These are phyloP conservation scores for Propithecus deckenii DNA, from an alignment of 2,797 vertebrate species.

Conservation along the genomic window DNA sequence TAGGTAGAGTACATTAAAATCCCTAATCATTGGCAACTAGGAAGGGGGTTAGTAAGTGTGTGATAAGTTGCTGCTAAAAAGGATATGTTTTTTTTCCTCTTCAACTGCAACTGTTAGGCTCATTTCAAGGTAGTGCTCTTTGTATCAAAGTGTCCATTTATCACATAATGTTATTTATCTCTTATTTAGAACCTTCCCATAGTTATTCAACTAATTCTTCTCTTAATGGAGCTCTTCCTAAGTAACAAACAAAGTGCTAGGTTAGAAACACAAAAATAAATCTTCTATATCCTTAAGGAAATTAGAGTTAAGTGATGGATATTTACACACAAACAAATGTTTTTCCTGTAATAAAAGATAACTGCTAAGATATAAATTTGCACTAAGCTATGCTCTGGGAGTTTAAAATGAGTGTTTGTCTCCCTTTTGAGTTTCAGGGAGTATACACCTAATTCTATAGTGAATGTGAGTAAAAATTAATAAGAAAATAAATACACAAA, in stretches of 20 bases:
- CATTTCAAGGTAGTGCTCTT: neutral
- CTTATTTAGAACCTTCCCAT: neutral
- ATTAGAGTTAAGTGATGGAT: neutral
- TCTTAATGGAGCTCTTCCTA: neutral
- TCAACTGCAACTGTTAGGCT: neutral
- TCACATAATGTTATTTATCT: neutral
- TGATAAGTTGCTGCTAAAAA: neutral
- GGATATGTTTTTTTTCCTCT: neutral
- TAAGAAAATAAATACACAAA: neutral
- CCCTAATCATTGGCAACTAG: neutral
- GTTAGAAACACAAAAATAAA: neutral
- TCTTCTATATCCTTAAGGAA: neutral
- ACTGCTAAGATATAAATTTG: neutral
- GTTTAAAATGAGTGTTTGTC: neutral
- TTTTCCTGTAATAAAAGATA: neutral
- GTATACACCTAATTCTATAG: neutral
- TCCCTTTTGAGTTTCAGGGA: neutral
- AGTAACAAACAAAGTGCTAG: neutral
- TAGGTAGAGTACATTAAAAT: neutral
- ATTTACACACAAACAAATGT: neutral
- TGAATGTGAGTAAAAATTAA: neutral
- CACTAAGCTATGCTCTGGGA: neutral
- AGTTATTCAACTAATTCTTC: neutral
- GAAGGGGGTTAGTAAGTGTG: fast-evolving
- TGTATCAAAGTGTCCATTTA: neutral